These are phyloP conservation scores for Hydractinia symbiolongicarpus DNA, from an alignment of 30 jellyfish, hydroid and myxozoan species.

Conservation along the genomic window DNA sequence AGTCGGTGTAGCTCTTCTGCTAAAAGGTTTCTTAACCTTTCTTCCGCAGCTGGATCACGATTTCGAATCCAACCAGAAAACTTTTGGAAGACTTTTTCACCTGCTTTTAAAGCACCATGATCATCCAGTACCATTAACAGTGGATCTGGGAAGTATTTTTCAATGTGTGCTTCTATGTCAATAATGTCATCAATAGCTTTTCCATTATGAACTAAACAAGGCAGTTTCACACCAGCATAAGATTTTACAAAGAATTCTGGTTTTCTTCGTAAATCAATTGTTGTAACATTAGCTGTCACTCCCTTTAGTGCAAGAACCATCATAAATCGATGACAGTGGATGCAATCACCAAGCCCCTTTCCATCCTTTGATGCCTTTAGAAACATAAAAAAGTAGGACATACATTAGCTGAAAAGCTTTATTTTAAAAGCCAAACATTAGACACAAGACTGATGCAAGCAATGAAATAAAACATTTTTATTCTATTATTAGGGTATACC, in stretches of 20 bases:
- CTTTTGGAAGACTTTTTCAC: constrained; percentile 80
- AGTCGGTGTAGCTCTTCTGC: constrained; percentile 68
- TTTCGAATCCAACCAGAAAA: constrained; percentile 90
- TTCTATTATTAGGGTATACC: no score
- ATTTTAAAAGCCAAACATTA: no score
- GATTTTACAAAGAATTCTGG: constrained; percentile 80
- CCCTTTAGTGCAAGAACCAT: constrained; percentile 96
- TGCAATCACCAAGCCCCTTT: constrained; percentile 96
- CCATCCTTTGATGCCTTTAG: constrained; percentile 95
- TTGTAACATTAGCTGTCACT: constrained; percentile 91
- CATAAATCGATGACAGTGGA: constrained; percentile 92
- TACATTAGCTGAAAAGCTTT: not conserved
- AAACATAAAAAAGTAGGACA: not conserved
- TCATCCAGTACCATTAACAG: constrained; percentile 57
- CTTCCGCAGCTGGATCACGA: constrained; percentile 68
- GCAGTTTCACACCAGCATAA: constrained; percentile 92
- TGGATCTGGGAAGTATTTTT: constrained; percentile 83
- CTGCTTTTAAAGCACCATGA: constrained; percentile 79
- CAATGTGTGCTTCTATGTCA: constrained; percentile 86
- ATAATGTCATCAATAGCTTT: constrained; percentile 84
- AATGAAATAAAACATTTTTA: no score
- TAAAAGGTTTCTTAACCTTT: constrained; percentile 42
- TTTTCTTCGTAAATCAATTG: constrained; percentile 86
- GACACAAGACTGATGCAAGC: no score
- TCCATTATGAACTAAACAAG: constrained; percentile 79